Base-by-base conservation (phyloP, 2,113 vertebrate species). In the Sitta europaea region DNA sequence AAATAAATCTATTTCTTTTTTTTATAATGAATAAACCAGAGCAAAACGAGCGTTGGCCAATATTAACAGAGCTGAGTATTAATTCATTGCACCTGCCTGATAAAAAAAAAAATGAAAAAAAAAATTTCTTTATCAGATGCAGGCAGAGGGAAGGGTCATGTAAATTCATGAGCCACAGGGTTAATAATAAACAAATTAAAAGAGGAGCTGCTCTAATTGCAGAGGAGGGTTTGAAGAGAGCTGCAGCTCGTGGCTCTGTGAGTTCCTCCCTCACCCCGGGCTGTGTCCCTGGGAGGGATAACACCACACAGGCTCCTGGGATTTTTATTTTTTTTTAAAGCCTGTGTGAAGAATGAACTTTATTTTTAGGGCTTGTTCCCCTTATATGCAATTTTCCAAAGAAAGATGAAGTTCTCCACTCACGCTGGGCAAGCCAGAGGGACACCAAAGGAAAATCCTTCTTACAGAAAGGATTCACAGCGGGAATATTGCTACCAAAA, bases 131-230 rank as follows among this genome's bases (percentile, higher is more conserved):
- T 12, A 22, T 85, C 83, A 57, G 89, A 84, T 27, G 45, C 38
- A 33, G 55, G 92, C 78, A 38, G 3, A 47, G 66, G 63, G 3
- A 62, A 80, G 79, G 18, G 36, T 20, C 57, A 82, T 94, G 93
- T 51, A 94, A 96, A 97, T 94, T 88, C 92, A 90, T 94, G 85
- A 96, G 94, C 87, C 47, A 3, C 3, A 55, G 90, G 87, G 86
- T 96, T 97, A 96, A 92, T 95, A 94, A 96, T 29, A 88, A 96
- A 96, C 82, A 86, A 90, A 95, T 96, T 95, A 92, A 59, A 66
- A 86, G 90, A 74, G 71, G 63, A 86, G 90, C 63, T 35, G 81
- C 81, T 92, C 27, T 95, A 92, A 96, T 93, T 88, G 83, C 25
- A 76, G 83, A 73, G 74, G 88, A 91, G 55, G 31, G 38, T 40